These are phyloP conservation scores for Pollachius pollachius DNA, from an alignment of 2,113 vertebrate genomes.

Conservation along the genomic window DNA sequence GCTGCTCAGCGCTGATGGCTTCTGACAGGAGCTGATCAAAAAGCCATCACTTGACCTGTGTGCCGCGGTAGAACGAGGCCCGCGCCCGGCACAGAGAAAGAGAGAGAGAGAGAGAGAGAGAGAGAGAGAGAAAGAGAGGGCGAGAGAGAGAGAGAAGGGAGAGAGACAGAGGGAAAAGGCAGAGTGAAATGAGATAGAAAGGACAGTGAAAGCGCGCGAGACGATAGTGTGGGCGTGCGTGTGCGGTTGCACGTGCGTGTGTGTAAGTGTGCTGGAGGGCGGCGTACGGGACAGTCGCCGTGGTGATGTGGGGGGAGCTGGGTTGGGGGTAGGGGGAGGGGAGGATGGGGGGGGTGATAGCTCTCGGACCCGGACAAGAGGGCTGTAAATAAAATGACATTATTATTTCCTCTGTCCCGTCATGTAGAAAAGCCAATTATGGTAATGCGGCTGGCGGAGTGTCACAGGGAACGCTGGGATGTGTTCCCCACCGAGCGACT, in stretches of 20 bases:
- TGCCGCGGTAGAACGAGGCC: constrained; percentile 78
- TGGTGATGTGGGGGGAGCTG: constrained; percentile 24
- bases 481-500: constrained; percentile 71
- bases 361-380: constrained; percentile 72
- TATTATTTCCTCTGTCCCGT: constrained; percentile 99
- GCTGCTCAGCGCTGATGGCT: constrained; percentile 99
- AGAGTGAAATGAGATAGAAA: constrained; percentile 39
- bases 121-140: constrained; percentile 1
- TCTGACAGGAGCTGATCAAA: constrained; percentile 99
- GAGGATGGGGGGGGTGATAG: constrained; percentile 41
- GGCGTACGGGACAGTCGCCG: no score
- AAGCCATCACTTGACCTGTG: constrained; percentile 99
- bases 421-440: constrained; percentile 99
- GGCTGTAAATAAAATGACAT: constrained; percentile 99
- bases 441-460: constrained; percentile 95
- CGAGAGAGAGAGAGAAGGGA: not conserved
- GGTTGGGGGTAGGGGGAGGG: constrained; percentile 14
- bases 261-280: no score
- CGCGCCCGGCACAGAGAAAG: constrained; percentile 33
- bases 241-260: no score
- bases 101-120: constrained; percentile 27
- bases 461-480: constrained; percentile 94
- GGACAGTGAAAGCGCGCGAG: constrained; percentile 3
- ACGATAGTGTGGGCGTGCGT: no score
- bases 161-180: not conserved